Base-by-base conservation (phyloP, 2,888 invertebrate genomes). In the Drosophila neoperkinsi region DNA sequence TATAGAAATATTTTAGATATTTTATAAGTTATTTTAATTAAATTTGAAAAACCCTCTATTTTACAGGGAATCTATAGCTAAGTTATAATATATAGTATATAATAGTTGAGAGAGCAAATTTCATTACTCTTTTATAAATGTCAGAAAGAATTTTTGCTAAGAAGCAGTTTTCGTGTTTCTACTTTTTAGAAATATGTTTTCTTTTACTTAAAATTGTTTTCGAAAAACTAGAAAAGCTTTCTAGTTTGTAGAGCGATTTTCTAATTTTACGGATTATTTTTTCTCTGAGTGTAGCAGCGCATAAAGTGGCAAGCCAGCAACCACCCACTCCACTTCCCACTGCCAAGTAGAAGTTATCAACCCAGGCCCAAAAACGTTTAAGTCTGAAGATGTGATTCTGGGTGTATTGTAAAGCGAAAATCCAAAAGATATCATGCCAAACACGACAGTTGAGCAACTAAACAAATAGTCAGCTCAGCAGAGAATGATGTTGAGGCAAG, bases 221-320 rank as follows among this genome's bases (percentile, higher is more conserved):
- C 33, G 4, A 3, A 11, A 9, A 31, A 31, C 31, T 31, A 31
- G 9, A 1, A 31, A 31, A 31, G 31, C 28, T 3, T 28, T 28
- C 28, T 28, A 16, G 13, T 16, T 16, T 33, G 0, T 6, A 6
- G 2, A 16, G 9, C 18, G 3, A 21, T 3, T n/a, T 43, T 43
- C 11, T 6, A 5, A n/a, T 5, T 13, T 13, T 1, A 3, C 3
- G 1, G 1, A 13, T 13, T 2, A 13, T 21, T 46, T 21, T 10
- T 11, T 0, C 21, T 11, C 43, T 6, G 43, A 11, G 43, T 43
- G 43, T 21, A 11, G 43, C 11, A 0, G 21, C 66, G 67, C 58
- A 82, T 74, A 82, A 79, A 85, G 86, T 82, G 51, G 67, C 41
- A 31, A 46, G 16, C 46, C 16, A 25, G 46, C 25, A 7, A 16